These are phyloP conservation scores for Ophioninae sp. DNA, from an alignment of 2,888 invertebrate genomes.

Conservation along the genomic window DNA sequence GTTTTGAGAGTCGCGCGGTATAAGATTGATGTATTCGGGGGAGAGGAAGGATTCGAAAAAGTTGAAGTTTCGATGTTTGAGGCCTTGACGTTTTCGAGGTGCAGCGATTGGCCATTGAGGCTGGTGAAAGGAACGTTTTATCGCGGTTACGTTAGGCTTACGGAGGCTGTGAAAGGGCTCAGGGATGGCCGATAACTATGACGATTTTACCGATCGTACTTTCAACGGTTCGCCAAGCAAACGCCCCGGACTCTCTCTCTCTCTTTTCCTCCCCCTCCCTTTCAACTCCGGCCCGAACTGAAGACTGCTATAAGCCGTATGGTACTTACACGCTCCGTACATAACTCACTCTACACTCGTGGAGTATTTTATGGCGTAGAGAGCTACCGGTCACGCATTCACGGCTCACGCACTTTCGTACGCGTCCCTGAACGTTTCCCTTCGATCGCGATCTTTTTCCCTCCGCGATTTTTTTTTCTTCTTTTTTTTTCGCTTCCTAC, in stretches of 20 bases:
- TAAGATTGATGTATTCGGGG: neutral
- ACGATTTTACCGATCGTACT: neutral
- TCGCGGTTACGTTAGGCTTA: neutral
- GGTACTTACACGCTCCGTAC: constrained; percentile 30
- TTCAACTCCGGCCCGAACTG: neutral
- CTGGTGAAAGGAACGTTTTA: neutral
- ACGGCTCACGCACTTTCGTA: constrained; percentile 61
- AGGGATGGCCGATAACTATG: constrained; percentile 25
- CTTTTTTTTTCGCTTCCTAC: too few relatives aligned
- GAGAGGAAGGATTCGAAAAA: neutral
- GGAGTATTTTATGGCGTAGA: constrained; percentile 39
- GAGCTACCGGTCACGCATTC: constrained; percentile 62
- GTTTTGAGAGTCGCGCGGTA: too few relatives aligned
- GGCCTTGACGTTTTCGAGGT: neutral
- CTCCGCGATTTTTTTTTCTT: neutral
- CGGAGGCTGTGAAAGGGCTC: neutral
- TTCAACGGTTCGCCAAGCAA: constrained; percentile 47
- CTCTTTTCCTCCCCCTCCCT: constrained; percentile 28
- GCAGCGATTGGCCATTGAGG: neutral
- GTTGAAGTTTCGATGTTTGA: neutral
- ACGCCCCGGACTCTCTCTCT: constrained; percentile 41
- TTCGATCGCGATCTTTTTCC: constrained; percentile 36
- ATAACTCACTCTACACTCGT: neutral
- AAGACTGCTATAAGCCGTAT: constrained; percentile 26
- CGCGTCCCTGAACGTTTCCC: constrained; percentile 63